Base-by-base conservation (phyloP, 2,113 vertebrate species). In the Pluvianellus socialis region DNA sequence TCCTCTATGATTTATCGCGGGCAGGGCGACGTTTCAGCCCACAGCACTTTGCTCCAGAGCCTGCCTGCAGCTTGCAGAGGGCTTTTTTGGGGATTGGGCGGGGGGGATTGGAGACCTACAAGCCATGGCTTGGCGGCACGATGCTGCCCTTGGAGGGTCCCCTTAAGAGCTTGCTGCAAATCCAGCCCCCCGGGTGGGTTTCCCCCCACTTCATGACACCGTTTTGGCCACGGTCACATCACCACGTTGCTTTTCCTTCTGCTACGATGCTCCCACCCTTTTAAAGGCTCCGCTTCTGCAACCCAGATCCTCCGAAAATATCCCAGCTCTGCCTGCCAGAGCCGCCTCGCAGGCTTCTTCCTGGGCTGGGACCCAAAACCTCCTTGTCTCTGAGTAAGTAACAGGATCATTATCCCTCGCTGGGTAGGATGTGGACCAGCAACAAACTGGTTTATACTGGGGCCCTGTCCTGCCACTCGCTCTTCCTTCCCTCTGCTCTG, bases 81-180 rank as follows among this genome's bases (percentile, higher is more conserved):
- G 12, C 1, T 3, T 47, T 59, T n/a, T 50, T 6, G 1, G 11
- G 7, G 12, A 15, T 14, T 9, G 42, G 42, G 10, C 10, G 42
- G 42, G 42, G 12, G 44, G 11, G 38, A 20, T 42, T 35, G 32
- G 26, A 56, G 55, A 62, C 49, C 35, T 19, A 17, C 32, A 73
- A 56, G 23, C n/a, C 42, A 7, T 15, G 11, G 12, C 72, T 21
- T 1, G 0, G 62, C 2, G 1, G 26, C 13, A 2, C 4, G n/a
- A n/a, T 0, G 6, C 49, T 3, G 42, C 65, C 56, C 40, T 45
- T 0, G 1, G 33, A 30, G 8, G 7, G 40, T 42, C 19, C 42
- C 49, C 14, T 23, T 14, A 1, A 13, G 8, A 10, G 22, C 66
- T 22, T 6, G 22, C 49, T 50, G 49, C 49, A 50, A 50, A 50